phyloP scores from a whole-genome alignment of 2,888 invertebrate genomes.

The Eupithecia abbreviata region DNA sequence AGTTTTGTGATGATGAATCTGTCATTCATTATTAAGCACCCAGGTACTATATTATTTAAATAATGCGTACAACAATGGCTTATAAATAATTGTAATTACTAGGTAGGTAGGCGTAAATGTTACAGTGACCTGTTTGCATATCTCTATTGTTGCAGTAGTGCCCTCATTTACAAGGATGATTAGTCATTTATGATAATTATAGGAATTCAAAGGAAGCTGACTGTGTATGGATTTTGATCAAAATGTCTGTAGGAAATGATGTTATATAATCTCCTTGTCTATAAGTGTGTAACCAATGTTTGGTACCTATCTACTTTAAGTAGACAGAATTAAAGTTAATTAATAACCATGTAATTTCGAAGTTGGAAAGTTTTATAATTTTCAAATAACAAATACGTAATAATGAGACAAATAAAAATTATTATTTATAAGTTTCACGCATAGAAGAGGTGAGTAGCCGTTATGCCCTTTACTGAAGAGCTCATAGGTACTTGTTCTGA shows the following conservation, averaged over 20 bases:
- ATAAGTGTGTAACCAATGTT: too few relatives aligned
- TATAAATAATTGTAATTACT: conserved; percentile 8
- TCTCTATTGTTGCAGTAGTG: neutral
- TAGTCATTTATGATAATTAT: conserved; percentile 3
- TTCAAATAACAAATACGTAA: too few relatives aligned
- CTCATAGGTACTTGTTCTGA: neutral
- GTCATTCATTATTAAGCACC: neutral
- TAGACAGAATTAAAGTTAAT: too few relatives aligned
- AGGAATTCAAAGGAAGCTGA: neutral
- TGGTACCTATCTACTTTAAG: too few relatives aligned
- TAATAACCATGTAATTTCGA: too few relatives aligned
- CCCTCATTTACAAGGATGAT: neutral
- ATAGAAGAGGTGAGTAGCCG: neutral
- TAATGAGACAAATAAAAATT: too few relatives aligned
- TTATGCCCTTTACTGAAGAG: neutral
- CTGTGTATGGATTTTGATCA: neutral
- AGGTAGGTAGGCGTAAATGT: neutral
- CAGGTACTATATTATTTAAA: neutral
- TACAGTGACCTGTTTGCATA: conserved; percentile 15
- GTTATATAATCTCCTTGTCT: too few relatives aligned
- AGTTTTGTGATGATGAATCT: neutral
- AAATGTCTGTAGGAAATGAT: neutral
- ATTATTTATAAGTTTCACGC: neutral
- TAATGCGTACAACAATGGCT: conserved; percentile 7
- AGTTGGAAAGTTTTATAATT: too few relatives aligned